Conservation (phyloP, 2,797 vertebrate genomes). For the Anableps anableps region DNA sequence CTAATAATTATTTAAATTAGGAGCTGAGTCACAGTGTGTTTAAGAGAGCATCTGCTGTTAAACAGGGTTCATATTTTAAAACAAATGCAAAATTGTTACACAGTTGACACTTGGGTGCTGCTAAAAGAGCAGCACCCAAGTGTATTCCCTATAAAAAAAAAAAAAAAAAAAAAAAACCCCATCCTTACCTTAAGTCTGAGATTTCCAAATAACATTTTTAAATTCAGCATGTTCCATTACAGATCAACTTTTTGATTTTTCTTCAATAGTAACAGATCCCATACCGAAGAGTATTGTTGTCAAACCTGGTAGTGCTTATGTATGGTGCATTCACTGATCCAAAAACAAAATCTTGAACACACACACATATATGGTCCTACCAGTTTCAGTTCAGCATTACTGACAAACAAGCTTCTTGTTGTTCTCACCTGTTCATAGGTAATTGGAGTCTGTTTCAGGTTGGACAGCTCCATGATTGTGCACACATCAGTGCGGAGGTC, state of each 20-base stretch:
- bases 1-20: not conserved
- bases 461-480: constrained; percentile 93
- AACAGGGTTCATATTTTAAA: not conserved
- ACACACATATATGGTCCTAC: not conserved
- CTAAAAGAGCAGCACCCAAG: not conserved
- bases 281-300: not conserved
- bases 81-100: not conserved
- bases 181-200: not conserved
- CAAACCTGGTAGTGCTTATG: not conserved
- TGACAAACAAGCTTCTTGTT: not conserved
- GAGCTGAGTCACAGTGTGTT: not conserved
- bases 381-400: not conserved
- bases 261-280: not conserved
- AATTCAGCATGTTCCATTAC: not conserved
- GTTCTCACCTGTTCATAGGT: constrained; percentile 90
- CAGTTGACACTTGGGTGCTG: not conserved
- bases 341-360: not conserved
- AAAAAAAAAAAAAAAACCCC: not conserved
- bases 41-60: not conserved
- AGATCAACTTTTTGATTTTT: not conserved
- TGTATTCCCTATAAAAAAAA: not conserved
- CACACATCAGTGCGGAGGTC: constrained; percentile 94
- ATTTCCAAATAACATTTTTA: not conserved
- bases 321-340: not conserved
- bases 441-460: constrained; percentile 93